Evolutionary conservation across 1,140 invertebrate species (phyloP), one percentile per base, ranked within the genome.

Genomic region (Stegodyphus mimosarum): DNA sequence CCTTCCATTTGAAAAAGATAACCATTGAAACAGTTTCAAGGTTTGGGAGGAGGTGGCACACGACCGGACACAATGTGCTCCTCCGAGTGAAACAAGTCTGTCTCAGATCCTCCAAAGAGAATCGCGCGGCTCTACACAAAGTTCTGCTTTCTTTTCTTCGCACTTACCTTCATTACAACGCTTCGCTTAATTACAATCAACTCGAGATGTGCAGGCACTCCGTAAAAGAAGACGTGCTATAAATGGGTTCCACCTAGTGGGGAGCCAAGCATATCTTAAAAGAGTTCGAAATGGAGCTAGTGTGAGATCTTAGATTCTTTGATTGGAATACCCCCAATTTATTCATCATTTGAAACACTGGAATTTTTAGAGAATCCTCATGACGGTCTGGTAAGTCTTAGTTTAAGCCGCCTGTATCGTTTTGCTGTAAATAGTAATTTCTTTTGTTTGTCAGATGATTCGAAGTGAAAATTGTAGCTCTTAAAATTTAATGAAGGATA

Each of bases 1-100:
- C 72, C 64, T 83, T 74, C 70, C 55, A 66, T 74, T 69, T 48
- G 60, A 83, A 66, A 83, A 83, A 73, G 79, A 73, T 83, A 64
- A 83, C 79, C 64, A 83, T 83, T 74, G 60, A 71, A 74, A 83
- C 79, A 64, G 70, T 83, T 83, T 76, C 81, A 84, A 84, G 81
- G 81, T 76, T 84, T 76, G 73, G 77, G 67, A 80, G 77, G 77
- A 67, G 76, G 76, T 69, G 76, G 79, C 81, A 72, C 71, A 83
- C 70, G 71, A 73, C 80, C 60, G 81, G 72, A 84, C 81, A 83
- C 71, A 84, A 84, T 84, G 81, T 53, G 81, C 17, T 67, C 73
- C 52, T 17, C 63, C 18, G 73, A 84, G 63, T 73, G 81, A 67
- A 76, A 52, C 81, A 75, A 33, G 1, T 5, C 64, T 67, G 11